Conservation (phyloP, 2,797 vertebrate species). For the Cheirogaleus major region DNA sequence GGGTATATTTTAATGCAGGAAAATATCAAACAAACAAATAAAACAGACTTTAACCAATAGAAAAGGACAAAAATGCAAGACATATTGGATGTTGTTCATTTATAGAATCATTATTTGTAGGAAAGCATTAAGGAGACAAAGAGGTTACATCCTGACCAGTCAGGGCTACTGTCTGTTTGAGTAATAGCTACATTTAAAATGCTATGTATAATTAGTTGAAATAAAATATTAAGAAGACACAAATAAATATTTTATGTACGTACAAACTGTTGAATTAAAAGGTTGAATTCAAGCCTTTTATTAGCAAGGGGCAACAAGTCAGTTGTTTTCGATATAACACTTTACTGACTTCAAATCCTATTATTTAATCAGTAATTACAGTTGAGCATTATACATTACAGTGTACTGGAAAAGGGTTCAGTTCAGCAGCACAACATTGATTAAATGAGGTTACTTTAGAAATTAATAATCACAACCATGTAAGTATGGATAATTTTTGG, state of each 20-base stretch:
- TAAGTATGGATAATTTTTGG: not conserved
- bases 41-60: not conserved
- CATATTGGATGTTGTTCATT: not conserved
- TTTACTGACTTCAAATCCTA: not conserved
- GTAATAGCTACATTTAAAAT: not conserved
- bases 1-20: not conserved
- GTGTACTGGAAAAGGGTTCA: not conserved
- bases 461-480: not conserved
- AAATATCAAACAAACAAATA: not conserved
- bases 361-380: not conserved
- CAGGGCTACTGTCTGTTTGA: not conserved
- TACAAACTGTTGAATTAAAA: not conserved
- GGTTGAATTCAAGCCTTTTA: not conserved
- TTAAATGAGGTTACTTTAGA: not conserved
- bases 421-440: not conserved
- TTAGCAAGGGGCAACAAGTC: not conserved
- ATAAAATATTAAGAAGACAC: slow-evolving; percentile 35
- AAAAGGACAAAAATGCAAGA: not conserved
- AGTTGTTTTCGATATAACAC: not conserved
- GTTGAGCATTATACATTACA: not conserved
- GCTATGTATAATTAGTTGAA: not conserved
- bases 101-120: not conserved
- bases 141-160: not conserved
- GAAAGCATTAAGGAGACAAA: not conserved
- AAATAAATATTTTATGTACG: not conserved